Evolutionary conservation across 2,888 invertebrate species (phyloP).

Genomic region (Chloroclystis v-ata): DNA sequence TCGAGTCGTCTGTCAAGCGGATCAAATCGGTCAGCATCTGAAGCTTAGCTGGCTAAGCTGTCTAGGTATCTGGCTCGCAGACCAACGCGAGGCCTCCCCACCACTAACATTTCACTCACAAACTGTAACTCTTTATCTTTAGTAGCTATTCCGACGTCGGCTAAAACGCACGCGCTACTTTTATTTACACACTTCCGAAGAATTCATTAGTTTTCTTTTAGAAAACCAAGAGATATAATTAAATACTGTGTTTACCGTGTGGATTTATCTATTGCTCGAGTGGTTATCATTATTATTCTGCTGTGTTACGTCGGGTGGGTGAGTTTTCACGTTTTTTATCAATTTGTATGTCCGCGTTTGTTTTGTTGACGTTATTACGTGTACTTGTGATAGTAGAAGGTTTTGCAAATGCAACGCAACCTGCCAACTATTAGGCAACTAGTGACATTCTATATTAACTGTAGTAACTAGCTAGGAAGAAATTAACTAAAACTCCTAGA

Average conservation of each 20-base stretch:
- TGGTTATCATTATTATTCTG: no score
- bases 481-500: neutral
- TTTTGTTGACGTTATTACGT: constrained; percentile 57
- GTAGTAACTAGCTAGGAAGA: neutral
- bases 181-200: constrained; percentile 31
- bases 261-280: constrained; percentile 40
- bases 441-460: constrained; percentile 14
- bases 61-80: constrained; percentile 31
- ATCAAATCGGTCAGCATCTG: constrained; percentile 55
- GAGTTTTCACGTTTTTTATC: constrained; percentile 41
- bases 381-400: constrained; percentile 33
- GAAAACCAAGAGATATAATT: constrained; percentile 69
- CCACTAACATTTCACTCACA: constrained; percentile 1
- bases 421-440: constrained; percentile 8
- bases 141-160: constrained; percentile 22
- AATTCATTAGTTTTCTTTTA: constrained; percentile 65
- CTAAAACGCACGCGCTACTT: constrained; percentile 14
- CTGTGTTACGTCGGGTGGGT: constrained; percentile 38
- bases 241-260: constrained; percentile 43
- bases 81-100: constrained; percentile 34
- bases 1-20: constrained; percentile 34
- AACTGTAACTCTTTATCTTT: neutral
- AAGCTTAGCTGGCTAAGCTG: constrained; percentile 35
- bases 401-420: constrained; percentile 27
- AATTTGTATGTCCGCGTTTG: constrained; percentile 33